phyloP scores from a whole-genome alignment of 2,797 vertebrate species.

The Thripadectes ignobilis region DNA sequence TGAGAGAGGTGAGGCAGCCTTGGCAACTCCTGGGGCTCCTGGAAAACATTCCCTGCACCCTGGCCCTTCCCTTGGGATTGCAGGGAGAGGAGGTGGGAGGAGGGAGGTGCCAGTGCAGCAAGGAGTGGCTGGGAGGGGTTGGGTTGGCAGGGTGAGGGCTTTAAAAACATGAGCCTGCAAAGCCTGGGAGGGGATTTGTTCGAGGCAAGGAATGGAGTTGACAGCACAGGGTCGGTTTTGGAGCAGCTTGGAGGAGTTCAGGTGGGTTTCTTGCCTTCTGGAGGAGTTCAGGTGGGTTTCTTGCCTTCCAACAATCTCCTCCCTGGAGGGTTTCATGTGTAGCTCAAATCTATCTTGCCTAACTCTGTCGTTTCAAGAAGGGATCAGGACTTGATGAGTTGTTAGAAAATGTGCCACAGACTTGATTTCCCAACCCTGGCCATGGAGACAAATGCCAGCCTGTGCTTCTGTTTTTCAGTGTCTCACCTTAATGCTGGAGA shows the following conservation, averaged over 20 bases:
- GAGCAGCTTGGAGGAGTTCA: not conserved
- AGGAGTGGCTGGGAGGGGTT: not conserved
- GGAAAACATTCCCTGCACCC: not conserved
- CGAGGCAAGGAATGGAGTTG: not conserved
- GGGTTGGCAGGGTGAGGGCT: not conserved
- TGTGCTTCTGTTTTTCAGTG: slow-evolving; percentile 79
- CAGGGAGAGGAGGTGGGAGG: not conserved
- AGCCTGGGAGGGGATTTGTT: not conserved
- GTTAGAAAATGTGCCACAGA: not conserved
- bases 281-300: not conserved
- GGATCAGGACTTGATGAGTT: not conserved
- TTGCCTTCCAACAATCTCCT: not conserved
- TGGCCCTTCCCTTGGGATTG: accelerated
- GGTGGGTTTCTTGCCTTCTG: not conserved
- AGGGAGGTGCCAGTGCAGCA: not conserved
- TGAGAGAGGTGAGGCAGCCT: slow-evolving; percentile 83
- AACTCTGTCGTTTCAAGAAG: not conserved
- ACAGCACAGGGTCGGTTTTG: not conserved
- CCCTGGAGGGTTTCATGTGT: no score
- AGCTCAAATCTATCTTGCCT: not conserved
- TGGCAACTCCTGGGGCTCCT: not conserved
- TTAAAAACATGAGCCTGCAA: not conserved
- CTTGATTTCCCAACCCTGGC: not conserved
- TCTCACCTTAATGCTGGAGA: slow-evolving; percentile 85
- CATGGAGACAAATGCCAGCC: not conserved